These are phyloP conservation scores for Lepidochrysops patricia DNA, from an alignment of 2,888 invertebrate species.

Conservation along the genomic window DNA sequence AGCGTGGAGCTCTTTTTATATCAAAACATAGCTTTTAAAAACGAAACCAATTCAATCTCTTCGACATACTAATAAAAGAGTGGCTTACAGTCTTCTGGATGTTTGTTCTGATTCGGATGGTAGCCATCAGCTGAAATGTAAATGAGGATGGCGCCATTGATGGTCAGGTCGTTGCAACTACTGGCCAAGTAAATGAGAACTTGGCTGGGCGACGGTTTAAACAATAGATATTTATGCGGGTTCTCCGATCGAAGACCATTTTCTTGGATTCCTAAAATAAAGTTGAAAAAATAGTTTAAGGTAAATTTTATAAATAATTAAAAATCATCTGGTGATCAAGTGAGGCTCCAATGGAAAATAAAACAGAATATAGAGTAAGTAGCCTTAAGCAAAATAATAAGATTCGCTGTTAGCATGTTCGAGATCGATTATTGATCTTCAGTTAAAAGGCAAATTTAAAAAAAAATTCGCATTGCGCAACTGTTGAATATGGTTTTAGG, in stretches of 20 bases:
- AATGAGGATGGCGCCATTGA: constrained; percentile 91
- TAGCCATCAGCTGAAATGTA: constrained; percentile 96
- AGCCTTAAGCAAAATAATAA: background rate
- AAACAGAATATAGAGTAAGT: too few species aligned
- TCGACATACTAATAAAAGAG: background rate
- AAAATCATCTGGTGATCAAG: too few species aligned
- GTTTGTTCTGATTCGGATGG: constrained; percentile 83
- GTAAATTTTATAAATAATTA: background rate
- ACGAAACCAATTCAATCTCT: background rate
- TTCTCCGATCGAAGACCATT: constrained; percentile 60
- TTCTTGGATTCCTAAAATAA: constrained; percentile 26
- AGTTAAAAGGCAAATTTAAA: too few species aligned
- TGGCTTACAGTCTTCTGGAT: constrained; percentile 89
- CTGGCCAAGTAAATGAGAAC: constrained; percentile 93
- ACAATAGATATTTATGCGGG: constrained; percentile 96
- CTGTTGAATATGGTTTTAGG: too few species aligned
- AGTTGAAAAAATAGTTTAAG: too few species aligned
- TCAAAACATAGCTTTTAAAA: background rate
- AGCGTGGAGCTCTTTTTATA: background rate
- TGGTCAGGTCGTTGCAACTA: constrained; percentile 94
- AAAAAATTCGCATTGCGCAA: too few species aligned
- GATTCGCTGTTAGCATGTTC: background rate
- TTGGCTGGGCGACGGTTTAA: constrained; percentile 95
- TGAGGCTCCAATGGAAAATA: too few species aligned
- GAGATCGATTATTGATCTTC: too few species aligned